phyloP scores from a whole-genome alignment of 2,888 invertebrate genomes.

The Sinelater perroti region DNA sequence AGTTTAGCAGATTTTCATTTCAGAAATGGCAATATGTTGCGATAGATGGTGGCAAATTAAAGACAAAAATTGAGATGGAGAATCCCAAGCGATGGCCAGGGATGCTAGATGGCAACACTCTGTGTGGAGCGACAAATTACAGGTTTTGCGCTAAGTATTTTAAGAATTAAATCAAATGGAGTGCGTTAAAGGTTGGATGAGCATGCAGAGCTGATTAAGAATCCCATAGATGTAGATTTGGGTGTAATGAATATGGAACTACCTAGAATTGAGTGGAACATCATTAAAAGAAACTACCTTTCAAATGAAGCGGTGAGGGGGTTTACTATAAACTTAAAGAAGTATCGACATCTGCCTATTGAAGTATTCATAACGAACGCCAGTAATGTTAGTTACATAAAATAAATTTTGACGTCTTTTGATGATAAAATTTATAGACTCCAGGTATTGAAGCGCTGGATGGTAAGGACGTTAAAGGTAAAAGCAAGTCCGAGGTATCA shows the following conservation, averaged over 20 bases:
- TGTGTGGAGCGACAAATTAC: conserved; percentile 48
- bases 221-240: conserved; percentile 44
- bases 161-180: not conserved
- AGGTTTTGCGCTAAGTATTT: conserved; percentile 33
- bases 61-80: conserved; percentile 37
- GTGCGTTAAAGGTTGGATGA: conserved; percentile 30
- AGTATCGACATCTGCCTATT: conserved; percentile 49
- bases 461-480: not conserved
- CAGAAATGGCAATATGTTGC: conserved; percentile 43
- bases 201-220: conserved; percentile 46
- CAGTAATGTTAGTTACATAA: conserved; percentile 28
- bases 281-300: conserved; percentile 51
- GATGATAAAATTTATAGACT: not conserved
- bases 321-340: conserved; percentile 47
- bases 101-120: conserved; percentile 42
- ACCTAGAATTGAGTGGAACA: conserved; percentile 54
- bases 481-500: conserved; percentile 9
- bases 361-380: conserved; percentile 51
- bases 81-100: conserved; percentile 51
- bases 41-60: conserved; percentile 47
- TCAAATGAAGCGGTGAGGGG: conserved; percentile 42
- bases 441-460: not conserved
- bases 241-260: conserved; percentile 41
- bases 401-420: not conserved
- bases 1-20: not conserved